These are phyloP conservation scores for Myotis vivesi DNA, from an alignment of 2,797 vertebrate species.

Conservation along the genomic window DNA sequence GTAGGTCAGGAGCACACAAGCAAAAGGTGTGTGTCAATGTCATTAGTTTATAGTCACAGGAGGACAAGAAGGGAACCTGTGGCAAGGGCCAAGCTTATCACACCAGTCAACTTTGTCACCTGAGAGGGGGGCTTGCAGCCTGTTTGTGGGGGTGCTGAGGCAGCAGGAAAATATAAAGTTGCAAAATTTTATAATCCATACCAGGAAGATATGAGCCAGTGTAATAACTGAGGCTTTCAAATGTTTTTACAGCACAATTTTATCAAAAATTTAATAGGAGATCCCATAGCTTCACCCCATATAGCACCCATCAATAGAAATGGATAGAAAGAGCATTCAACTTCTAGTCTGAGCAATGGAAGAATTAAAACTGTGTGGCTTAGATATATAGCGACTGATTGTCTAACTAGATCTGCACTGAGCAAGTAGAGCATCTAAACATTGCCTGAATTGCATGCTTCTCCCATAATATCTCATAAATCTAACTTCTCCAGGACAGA, in stretches of 20 bases:
- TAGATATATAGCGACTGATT: background rate
- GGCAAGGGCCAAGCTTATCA: no score
- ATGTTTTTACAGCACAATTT: background rate
- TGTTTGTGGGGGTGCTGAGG: no score
- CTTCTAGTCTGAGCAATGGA: no score
- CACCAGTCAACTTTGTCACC: background rate
- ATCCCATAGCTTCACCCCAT: background rate
- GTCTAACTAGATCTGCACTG: background rate
- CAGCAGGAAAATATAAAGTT: background rate
- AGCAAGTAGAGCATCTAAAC: fast-evolving
- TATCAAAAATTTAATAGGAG: background rate
- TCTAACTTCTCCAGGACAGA: background rate
- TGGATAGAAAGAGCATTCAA: no score
- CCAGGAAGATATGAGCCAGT: background rate
- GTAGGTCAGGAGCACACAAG: background rate
- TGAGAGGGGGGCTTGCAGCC: background rate
- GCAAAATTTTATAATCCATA: background rate
- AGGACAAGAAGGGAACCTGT: background rate
- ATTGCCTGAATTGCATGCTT: fast-evolving
- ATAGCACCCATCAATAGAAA: background rate
- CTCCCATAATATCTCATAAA: background rate
- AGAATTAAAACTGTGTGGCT: background rate
- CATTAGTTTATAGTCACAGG: background rate
- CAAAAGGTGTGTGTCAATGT: background rate
- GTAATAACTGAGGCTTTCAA: background rate